phyloP scores from a whole-genome alignment of 2,113 vertebrate species.

The Vulpes lagopus region DNA sequence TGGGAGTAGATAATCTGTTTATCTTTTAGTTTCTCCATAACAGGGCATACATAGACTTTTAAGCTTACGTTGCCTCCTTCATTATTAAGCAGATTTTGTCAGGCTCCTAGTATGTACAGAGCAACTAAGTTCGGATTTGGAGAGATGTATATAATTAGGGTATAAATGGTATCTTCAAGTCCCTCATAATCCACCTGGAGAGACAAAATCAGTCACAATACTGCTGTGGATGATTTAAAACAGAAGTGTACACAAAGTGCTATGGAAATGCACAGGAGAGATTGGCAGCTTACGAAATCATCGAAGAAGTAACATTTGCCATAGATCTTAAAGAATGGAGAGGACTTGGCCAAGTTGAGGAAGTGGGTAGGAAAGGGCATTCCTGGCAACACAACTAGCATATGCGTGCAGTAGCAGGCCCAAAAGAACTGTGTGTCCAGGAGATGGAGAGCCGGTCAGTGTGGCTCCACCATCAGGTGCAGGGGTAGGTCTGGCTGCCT shows the following conservation, averaged over 20 bases:
- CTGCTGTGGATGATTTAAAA: background rate
- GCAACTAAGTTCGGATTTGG: background rate
- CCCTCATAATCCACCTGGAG: background rate
- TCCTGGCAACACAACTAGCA: background rate
- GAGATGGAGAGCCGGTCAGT: background rate
- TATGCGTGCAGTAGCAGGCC: background rate
- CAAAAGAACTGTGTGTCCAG: background rate
- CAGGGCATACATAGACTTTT: background rate
- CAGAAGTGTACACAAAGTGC: background rate
- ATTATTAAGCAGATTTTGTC: conserved; percentile 28
- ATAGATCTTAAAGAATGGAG: background rate
- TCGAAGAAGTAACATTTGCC: background rate
- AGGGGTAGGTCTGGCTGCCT: background rate
- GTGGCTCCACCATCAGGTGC: accelerated
- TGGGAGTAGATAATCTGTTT: background rate
- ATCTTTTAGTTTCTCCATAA: conserved; percentile 23
- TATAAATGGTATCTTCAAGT: background rate
- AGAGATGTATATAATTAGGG: background rate
- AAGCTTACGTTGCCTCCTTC: background rate
- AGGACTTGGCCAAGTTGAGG: background rate
- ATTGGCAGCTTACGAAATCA: background rate
- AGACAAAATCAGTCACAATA: background rate
- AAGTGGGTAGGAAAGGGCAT: background rate
- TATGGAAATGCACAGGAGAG: background rate
- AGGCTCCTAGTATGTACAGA: background rate